Conservation (phyloP, 1,140 invertebrate genomes). For the Aleiodes sp. region DNA sequence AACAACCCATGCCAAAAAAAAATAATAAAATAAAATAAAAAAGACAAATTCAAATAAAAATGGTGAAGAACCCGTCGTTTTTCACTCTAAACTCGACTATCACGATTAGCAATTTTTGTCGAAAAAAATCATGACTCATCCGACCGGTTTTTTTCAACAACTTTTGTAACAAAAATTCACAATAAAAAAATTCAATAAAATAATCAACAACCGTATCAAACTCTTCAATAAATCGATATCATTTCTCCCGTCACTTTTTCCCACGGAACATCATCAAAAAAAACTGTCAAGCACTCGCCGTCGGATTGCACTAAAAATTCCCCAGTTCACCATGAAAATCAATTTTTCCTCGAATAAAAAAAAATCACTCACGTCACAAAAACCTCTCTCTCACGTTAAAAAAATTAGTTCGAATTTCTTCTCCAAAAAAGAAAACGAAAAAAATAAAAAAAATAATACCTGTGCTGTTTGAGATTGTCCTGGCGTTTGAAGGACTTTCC, state of each 20-base stretch:
- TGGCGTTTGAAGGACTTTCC: slow-evolving; percentile 98
- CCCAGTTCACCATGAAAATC: too few relatives aligned
- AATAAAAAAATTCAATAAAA: neutral
- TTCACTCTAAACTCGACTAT: slow-evolving; percentile 5
- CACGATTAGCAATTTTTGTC: slow-evolving; percentile 21
- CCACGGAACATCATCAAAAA: neutral
- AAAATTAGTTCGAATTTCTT: neutral
- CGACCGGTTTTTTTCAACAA: slow-evolving; percentile 14
- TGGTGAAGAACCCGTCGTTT: neutral
- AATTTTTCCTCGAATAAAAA: too few relatives aligned
- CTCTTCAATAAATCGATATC: neutral
- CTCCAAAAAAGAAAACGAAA: slow-evolving; percentile 2
- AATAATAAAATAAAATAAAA: too few relatives aligned
- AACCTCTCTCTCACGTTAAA: neutral
- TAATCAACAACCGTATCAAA: neutral
- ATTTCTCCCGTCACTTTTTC: neutral
- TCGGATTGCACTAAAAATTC: neutral
- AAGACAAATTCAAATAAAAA: neutral
- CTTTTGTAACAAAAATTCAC: neutral
- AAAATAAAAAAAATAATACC: slow-evolving; percentile 66
- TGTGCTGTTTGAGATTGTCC: slow-evolving; percentile 95
- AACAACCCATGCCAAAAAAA: too few relatives aligned
- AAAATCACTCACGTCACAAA: neutral
- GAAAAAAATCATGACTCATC: slow-evolving; percentile 17
- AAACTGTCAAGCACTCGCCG: neutral